A percentile compares a stretch with the other conserved stretches of the same genome.
phyloP scores from a whole-genome alignment of 1,140 invertebrate genomes.

The Aphidius gifuensis region DNA sequence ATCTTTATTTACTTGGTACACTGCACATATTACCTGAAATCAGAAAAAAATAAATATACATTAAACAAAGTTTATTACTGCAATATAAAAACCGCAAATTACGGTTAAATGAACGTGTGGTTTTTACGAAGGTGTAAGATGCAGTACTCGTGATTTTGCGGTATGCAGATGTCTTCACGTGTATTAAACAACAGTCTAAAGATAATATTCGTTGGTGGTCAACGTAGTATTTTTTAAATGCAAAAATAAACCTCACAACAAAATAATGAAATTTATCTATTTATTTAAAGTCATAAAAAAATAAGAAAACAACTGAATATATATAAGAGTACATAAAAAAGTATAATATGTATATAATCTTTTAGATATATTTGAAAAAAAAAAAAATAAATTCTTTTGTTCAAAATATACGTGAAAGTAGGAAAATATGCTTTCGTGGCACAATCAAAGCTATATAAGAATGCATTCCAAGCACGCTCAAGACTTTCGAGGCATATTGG shows the following conservation, averaged over 20 bases:
- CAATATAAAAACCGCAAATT: slow-evolving; percentile 10
- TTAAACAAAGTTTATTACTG: slow-evolving; percentile 2
- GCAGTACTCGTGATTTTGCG: no score
- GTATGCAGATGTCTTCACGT: no score
- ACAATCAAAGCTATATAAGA: slow-evolving; percentile 40
- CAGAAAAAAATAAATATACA: slow-evolving; percentile 10
- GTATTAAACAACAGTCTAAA: no score
- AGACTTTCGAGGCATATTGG: slow-evolving; percentile 44
- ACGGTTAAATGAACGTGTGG: slow-evolving; percentile 4
- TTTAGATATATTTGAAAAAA: no score
- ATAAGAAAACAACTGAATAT: not conserved
- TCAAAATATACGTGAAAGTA: slow-evolving; percentile 36
- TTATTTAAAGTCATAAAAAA: not conserved
- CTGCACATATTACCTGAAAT: slow-evolving; percentile 40
- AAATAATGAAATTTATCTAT: no score
- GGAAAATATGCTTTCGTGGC: slow-evolving; percentile 44
- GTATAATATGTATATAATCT: no score
- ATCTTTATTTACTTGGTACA: slow-evolving; percentile 14
- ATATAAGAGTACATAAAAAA: no score
- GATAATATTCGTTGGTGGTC: no score
- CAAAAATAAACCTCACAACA: no score
- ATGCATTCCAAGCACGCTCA: slow-evolving; percentile 44
- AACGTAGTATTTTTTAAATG: no score
- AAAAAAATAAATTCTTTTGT: not conserved
- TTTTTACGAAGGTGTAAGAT: not conserved